These are phyloP conservation scores for Hylaeus volcanicus DNA, from an alignment of 1,140 invertebrate species.

Conservation along the genomic window DNA sequence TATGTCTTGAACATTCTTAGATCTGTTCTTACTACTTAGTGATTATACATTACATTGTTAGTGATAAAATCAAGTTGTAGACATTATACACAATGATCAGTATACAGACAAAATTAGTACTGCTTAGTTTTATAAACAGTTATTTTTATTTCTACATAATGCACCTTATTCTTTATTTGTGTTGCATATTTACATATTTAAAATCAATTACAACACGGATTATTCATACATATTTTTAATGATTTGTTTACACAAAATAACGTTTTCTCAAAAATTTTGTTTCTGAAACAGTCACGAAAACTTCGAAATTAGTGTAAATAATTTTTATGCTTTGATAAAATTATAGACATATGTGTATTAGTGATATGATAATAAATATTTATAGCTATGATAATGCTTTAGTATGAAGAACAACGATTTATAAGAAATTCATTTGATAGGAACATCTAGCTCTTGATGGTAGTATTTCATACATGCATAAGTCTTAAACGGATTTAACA, in stretches of 20 bases:
- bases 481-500: neutral
- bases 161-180: constrained; percentile 17
- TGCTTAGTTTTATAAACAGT: constrained; percentile 30
- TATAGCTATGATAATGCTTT: neutral
- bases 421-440: constrained; percentile 19
- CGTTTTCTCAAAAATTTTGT: neutral
- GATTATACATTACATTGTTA: constrained; percentile 35
- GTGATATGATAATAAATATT: neutral
- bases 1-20: constrained; percentile 40
- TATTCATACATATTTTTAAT: constrained; percentile 8
- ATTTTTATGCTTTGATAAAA: neutral
- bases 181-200: constrained; percentile 35
- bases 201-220: neutral
- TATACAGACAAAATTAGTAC: constrained; percentile 37
- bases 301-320: neutral
- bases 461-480: neutral
- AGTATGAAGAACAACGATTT: constrained; percentile 14
- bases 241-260: constrained; percentile 3
- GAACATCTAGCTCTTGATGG: constrained; percentile 6
- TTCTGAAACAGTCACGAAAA: neutral
- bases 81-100: constrained; percentile 30
- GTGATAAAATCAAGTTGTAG: constrained; percentile 39
- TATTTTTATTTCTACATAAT: constrained; percentile 37
- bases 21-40: constrained; percentile 28
- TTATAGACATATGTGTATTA: neutral